A percentile compares a stretch with the other conserved stretches of the same genome.
Conservation (phyloP, 2,888 invertebrate species). For the Cerceris rybyensis region DNA sequence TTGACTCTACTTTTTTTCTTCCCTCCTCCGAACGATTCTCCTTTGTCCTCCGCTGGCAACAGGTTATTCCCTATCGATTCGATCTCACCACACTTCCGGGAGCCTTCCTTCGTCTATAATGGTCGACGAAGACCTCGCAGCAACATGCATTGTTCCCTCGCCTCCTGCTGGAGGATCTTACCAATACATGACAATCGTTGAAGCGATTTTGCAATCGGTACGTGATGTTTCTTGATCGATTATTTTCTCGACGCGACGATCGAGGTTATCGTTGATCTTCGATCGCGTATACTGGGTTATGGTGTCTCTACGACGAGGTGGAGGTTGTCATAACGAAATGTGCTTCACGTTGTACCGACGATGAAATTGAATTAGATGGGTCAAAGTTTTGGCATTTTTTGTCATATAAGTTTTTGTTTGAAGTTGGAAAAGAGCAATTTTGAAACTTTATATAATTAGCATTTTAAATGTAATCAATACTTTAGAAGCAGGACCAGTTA, state of each 20-base stretch:
- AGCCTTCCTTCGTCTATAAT: conserved; percentile 34
- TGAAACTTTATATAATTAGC: too few relatives aligned
- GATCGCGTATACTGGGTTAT: too few relatives aligned
- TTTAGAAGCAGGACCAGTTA: too few relatives aligned
- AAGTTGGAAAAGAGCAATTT: too few relatives aligned
- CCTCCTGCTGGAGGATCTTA: conserved; percentile 9
- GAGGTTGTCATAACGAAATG: too few relatives aligned
- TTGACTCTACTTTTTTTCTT: conserved; percentile 29
- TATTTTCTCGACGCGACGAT: neutral
- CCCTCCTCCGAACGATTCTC: conserved; percentile 25
- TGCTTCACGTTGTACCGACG: too few relatives aligned
- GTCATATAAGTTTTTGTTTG: too few relatives aligned
- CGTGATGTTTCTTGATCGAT: neutral
- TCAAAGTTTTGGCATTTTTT: too few relatives aligned
- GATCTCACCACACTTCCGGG: conserved; percentile 56
- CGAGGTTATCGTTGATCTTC: too few relatives aligned
- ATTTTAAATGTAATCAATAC: too few relatives aligned
- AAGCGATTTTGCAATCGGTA: neutral
- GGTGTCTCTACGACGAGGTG: too few relatives aligned
- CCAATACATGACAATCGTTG: neutral
- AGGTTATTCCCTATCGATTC: conserved; percentile 51
- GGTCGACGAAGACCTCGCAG: conserved; percentile 9
- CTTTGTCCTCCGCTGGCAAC: conserved; percentile 49
- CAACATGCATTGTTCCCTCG: conserved; percentile 34
- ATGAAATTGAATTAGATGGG: too few relatives aligned